Conservation (phyloP, 2,797 vertebrate genomes). For the Parauchenoglanis ngamensis region DNA sequence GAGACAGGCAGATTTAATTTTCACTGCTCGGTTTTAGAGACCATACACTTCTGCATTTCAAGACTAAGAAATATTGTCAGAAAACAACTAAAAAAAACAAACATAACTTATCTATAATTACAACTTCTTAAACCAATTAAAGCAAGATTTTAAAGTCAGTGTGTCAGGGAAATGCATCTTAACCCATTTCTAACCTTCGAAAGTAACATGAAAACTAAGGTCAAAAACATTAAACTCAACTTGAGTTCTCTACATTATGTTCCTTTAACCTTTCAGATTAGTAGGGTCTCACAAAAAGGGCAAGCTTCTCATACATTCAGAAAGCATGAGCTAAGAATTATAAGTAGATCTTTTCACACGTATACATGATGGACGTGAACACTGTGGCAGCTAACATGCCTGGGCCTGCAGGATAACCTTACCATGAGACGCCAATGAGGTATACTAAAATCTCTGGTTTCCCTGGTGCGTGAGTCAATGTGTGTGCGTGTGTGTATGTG, state of each 20-base stretch:
- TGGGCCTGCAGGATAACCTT: slow-evolving; percentile 52
- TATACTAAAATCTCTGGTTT: slow-evolving; percentile 57
- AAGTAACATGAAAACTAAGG: slow-evolving; percentile 21
- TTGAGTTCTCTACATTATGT: slow-evolving; percentile 5
- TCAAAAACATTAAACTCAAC: slow-evolving; percentile 26
- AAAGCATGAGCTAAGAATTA: slow-evolving; percentile 31
- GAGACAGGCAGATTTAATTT: slow-evolving; percentile 16
- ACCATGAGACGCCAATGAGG: slow-evolving; percentile 43
- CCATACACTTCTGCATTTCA: background rate
- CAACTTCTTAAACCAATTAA: background rate
- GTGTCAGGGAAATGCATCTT: background rate
- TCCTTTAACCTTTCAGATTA: slow-evolving; percentile 38
- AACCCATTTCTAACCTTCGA: slow-evolving; percentile 5
- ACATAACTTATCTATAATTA: background rate
- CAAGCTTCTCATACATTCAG: slow-evolving; percentile 34
- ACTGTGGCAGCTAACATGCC: slow-evolving; percentile 42
- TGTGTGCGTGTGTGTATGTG: slow-evolving; percentile 39
- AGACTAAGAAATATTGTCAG: background rate
- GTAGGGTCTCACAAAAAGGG: slow-evolving; percentile 15
- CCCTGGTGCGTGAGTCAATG: slow-evolving; percentile 45
- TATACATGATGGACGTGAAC: slow-evolving; percentile 38
- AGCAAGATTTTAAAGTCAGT: background rate
- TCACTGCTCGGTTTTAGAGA: slow-evolving; percentile 26
- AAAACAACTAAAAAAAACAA: background rate
- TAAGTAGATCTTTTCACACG: slow-evolving; percentile 37